Base-by-base conservation (phyloP, 2,888 invertebrate species). In the Branchipolynoe longqiensis region DNA sequence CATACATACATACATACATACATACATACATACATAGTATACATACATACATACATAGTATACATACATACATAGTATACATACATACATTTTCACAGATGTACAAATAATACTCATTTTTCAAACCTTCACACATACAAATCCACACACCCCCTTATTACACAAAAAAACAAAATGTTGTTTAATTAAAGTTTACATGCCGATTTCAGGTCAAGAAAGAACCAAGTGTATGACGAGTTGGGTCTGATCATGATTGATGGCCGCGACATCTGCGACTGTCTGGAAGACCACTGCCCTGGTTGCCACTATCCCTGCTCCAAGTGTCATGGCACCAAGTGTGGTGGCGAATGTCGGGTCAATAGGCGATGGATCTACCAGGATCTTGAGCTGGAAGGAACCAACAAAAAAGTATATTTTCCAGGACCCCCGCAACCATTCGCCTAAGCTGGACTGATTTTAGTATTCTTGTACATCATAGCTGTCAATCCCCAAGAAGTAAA, bases 211-310 rank as follows among this genome's bases (percentile, higher is more conserved):
- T 86, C 90, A 14, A 90, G 90, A 81, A 91, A 90, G 86, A 92
- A 92, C 86, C 91, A 91, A 84, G 81, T 92, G 82, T 93, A 93
- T 88, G 93, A 93, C 87, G 92, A 92, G 59, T 88, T 89, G 36
- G 93, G 93, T 0, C 73, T 89, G 3, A 87, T 92, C 41, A 78
- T 93, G 36, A 59, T 64, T 18, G 90, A 91, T 25, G 96, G 96
- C 0, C 94, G 95, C 89, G 96, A 98, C 94, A 91, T 97, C 18
- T 98, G 98, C 89, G 98, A 98, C 92, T 98, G 98, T 91, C 94
- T 98, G 88, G 95, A 96, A 89, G 95, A 95, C 58, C 94, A 95
- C 18, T 98, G 98, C 90, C 94, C 95, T 0, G 98, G 98, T 0
- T 98, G 98, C 92, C 97, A 97, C 94, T 97, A 96, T 88, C 92